These are phyloP conservation scores for Panopea generosa DNA, from an alignment of 2,888 invertebrate species.

Conservation along the genomic window DNA sequence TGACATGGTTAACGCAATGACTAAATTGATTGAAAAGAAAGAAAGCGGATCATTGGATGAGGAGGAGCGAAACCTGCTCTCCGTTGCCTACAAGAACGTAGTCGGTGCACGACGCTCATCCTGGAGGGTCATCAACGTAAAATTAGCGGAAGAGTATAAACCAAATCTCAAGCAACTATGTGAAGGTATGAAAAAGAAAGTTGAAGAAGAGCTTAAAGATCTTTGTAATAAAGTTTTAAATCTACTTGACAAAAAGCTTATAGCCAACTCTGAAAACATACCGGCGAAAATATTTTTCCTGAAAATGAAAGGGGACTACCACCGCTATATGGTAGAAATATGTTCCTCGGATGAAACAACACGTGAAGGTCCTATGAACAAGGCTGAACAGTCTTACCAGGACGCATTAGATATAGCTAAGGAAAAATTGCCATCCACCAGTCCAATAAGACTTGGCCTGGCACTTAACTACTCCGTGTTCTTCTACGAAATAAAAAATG, in stretches of 20 bases:
- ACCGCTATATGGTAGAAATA: conserved; percentile 99
- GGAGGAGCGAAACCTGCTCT: conserved; percentile 98
- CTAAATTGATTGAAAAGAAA: conserved; percentile 88
- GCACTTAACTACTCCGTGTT: conserved; percentile 99
- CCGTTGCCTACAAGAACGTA: conserved; percentile 99
- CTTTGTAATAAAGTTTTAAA: conserved; percentile 99
- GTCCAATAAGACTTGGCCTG: conserved; percentile 99
- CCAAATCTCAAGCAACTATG: conserved; percentile 86
- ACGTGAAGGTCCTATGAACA: conserved; percentile 86
- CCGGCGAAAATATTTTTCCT: conserved; percentile 99
- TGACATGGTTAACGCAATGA: conserved; percentile 99
- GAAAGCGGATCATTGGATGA: conserved; percentile 95
- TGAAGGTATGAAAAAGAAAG: conserved; percentile 99
- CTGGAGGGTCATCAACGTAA: conserved; percentile 99
- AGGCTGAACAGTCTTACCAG: conserved; percentile 99
- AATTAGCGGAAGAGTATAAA: conserved; percentile 90
- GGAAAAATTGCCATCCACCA: conserved; percentile 99
- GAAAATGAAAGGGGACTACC: conserved; percentile 99
- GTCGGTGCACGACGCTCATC: conserved; percentile 98
- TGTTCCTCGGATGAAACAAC: conserved; percentile 94
- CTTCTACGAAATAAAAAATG: conserved; percentile 99
- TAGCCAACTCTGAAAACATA: conserved; percentile 96
- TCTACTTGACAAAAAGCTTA: conserved; percentile 99
- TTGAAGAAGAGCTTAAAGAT: conserved; percentile 99
- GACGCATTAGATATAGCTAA: conserved; percentile 99